Percentiles rank a stretch among this genome's conserved stretches.
Evolutionary conservation across 2,113 vertebrate genomes (phyloP).

Genomic region (Phocoena sinus): DNA sequence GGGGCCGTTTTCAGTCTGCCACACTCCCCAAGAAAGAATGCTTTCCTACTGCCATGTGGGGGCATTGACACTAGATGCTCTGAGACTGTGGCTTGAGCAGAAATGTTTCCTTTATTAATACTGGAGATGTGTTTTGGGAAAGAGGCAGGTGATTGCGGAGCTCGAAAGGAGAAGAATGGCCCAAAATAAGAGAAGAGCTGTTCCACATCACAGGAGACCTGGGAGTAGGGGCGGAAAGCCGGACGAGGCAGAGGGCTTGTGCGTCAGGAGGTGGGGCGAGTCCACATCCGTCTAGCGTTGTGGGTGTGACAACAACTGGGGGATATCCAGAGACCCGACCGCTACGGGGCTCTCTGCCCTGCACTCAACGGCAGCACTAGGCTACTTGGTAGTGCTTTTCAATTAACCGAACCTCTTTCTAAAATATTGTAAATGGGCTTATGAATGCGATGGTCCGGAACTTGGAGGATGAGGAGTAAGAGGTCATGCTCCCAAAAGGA

Average conservation of each 20-base stretch:
- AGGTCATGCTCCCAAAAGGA: not conserved
- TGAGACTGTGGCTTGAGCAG: not conserved
- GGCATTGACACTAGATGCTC: not conserved
- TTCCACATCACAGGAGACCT: not conserved
- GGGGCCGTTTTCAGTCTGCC: not conserved
- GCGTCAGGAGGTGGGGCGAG: no score
- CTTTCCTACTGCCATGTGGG: not conserved
- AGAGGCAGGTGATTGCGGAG: not conserved
- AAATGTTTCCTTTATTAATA: not conserved
- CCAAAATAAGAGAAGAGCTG: not conserved
- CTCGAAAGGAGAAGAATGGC: not conserved
- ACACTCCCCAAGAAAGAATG: not conserved
- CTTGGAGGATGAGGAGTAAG: not conserved
- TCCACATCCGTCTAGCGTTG: rapidly evolving
- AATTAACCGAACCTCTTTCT: not conserved
- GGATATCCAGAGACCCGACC: no score
- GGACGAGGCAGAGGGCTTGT: not conserved
- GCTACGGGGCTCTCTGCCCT: not conserved
- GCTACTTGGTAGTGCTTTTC: not conserved
- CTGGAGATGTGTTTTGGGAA: not conserved
- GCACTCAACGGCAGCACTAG: not conserved
- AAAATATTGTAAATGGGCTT: not conserved
- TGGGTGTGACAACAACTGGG: not conserved
- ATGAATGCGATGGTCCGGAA: not conserved
- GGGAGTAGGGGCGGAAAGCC: not conserved